Base-by-base conservation (phyloP, 1,140 invertebrate species). In the Camponotus pennsylvanicus region DNA sequence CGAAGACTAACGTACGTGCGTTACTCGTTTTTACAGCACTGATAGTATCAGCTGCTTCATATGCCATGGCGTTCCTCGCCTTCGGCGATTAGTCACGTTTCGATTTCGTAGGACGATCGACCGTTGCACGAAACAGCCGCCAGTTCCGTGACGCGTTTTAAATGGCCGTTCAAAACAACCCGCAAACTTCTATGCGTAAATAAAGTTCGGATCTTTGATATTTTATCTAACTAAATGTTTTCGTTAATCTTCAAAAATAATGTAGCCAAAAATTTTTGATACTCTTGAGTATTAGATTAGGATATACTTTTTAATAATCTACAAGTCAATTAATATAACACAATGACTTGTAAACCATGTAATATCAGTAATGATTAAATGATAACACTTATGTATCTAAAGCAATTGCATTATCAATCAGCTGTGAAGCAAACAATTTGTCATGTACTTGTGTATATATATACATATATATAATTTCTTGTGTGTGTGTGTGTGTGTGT, bases 1-100 rank as follows among this genome's bases (percentile, higher is more conserved):
- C 66, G 13, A 73, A 82, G 37, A 40, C 69, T 32, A 42, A 70
- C 66, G 59, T 37, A 45, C 27, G 49, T 37, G 11, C 37, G 52
- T 73, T 82, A 80, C 42, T 49, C 67, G 88, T 83, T 83, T 80
- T 83, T 70, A 75, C 55, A 73, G 55, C 42, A 40, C 52, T 37
- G 59, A 78, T 84, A 84, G 78, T 64, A 79, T 85, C 71, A 85
- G 73, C 73, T 79, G 73, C 73, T 75, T 76, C 71, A 59, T 84
- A 82, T 49, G 66, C 61, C 52, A 75, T 69, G 40, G 70, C 67
- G 64, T 82, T 85, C 63, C 27, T 85, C 55, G 73, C 80, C 86
- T 86, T 86, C 66, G 71, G 71, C 76, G 86, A 90, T 90, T 90
- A 90, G 89, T 90, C 89, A 91, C 88, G 87, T 82, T 88, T 83